Evolutionary conservation across 2,797 vertebrate genomes (phyloP), one percentile per base, ranked within the genome.

Genomic region (Pantherophis vulpinus): DNA sequence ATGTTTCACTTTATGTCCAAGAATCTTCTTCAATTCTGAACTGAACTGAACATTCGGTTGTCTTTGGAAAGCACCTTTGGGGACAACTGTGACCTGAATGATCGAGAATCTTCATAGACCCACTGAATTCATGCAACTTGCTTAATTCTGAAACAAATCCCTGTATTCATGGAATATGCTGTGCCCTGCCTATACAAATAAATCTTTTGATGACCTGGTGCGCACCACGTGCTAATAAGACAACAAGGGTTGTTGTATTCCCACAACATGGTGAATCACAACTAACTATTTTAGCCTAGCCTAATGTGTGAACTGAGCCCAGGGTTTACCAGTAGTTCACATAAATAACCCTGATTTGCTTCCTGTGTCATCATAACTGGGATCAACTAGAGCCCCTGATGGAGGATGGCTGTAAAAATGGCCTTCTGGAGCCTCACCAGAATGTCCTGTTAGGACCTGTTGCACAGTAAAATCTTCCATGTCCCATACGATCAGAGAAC

Each of bases 401-500:
- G 29, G 13, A 87, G 54, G 13, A 3, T n/a, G 37, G 11, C 88
- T 88, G 11, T 58, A 18, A 29, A 51, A n/a, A 32, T 56, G 6
- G 10, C 4, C 4, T 13, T 42, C 47, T 60, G 14, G 2, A 70
- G 16, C 9, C 95, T 97, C 92, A 98, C 98, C 98, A 10, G 97
- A 96, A 95, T 98, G 98, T 86, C 98, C 98, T 9, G 92, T 94
- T 66, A 98, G 96, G 7, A 96, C 9, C 3, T 98, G 98, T 18
- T 97, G 86, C 32, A 97, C 97, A 61, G 98, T 97, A 25, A 96
- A 95, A 79, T 97, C 96, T 1, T 95, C 94, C 61, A 97, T 96
- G 58, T 98, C 97, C 98, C 98, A 99, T 63, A 96, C 97, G 1
- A 96, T 96, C 86, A 98, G 37, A 9, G 94, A 90, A 1, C 98